phyloP scores from a whole-genome alignment of 2,797 vertebrate genomes.

The Gouania willdenowi region DNA sequence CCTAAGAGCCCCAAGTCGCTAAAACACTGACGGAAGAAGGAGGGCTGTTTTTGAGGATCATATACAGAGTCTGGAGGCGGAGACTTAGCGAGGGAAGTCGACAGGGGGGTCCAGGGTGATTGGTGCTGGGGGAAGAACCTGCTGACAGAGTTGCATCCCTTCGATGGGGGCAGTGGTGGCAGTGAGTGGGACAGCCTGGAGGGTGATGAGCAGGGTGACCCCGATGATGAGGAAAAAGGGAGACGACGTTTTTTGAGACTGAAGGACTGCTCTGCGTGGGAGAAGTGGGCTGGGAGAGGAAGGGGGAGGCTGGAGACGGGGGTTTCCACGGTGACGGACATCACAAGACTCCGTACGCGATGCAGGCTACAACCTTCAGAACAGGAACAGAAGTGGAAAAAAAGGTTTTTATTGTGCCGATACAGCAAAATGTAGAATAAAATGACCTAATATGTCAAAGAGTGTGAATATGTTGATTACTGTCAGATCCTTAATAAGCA shows the following conservation, averaged over 20 bases:
- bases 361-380: not conserved
- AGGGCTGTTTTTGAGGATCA: slow-evolving; percentile 73
- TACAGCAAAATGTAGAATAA: too few species aligned
- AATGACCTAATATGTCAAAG: too few species aligned
- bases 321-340: slow-evolving; percentile 76
- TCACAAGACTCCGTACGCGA: too few species aligned
- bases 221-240: slow-evolving; percentile 53
- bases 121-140: slow-evolving; percentile 76
- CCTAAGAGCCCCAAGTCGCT: slow-evolving; percentile 82
- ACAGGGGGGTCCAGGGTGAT: slow-evolving; percentile 79
- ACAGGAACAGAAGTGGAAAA: too few species aligned
- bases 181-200: slow-evolving; percentile 63
- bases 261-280: slow-evolving; percentile 82
- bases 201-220: slow-evolving; percentile 49
- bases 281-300: slow-evolving; percentile 82
- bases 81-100: slow-evolving; percentile 73
- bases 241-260: slow-evolving; percentile 79
- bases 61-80: slow-evolving; percentile 63
- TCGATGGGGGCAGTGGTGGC: slow-evolving; percentile 81
- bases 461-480: too few species aligned
- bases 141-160: slow-evolving; percentile 77
- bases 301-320: slow-evolving; percentile 67
- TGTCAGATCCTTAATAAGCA: too few species aligned
- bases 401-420: too few species aligned
- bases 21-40: slow-evolving; percentile 87